phyloP scores from a whole-genome alignment of 2,797 vertebrate species.

The Alosa sapidissima region DNA sequence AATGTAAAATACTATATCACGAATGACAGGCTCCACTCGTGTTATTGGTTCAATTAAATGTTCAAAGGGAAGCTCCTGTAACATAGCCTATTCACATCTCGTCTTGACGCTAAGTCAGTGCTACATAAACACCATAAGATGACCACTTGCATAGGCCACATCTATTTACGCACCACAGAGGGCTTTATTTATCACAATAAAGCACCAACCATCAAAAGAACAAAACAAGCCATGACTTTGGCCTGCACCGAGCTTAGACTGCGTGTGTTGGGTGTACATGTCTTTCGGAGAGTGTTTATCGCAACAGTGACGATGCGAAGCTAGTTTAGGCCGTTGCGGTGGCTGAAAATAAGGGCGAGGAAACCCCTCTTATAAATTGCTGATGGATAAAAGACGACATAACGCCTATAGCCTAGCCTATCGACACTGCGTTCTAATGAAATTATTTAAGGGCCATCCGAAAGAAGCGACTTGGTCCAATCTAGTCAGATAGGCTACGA shows the following conservation, averaged over 20 bases:
- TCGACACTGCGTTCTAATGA: not conserved
- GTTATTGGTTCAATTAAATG: not conserved
- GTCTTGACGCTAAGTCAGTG: not conserved
- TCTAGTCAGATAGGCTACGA: not conserved
- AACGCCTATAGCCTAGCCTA: too few relatives aligned
- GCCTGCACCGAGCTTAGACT: not conserved
- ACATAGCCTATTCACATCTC: not conserved
- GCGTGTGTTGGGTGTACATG: not conserved
- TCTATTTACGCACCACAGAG: not conserved
- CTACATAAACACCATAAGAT: not conserved
- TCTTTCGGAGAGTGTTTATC: not conserved
- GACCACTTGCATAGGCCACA: not conserved
- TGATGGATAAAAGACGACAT: not conserved
- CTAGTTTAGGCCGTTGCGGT: conserved; percentile 11
- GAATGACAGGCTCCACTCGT: not conserved
- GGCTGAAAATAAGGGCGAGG: conserved; percentile 16
- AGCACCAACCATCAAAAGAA: not conserved
- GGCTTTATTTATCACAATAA: not conserved
- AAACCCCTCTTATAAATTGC: not conserved
- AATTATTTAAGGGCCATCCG: not conserved
- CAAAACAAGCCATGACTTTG: not conserved
- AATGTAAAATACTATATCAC: not conserved
- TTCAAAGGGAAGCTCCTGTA: not conserved
- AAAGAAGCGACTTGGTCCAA: not conserved
- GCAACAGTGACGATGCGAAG: conserved; percentile 21